Evolutionary conservation across 53 echinoderm and acorn worm genomes (phyloP).

Genomic region (Patiria pectinifera): DNA sequence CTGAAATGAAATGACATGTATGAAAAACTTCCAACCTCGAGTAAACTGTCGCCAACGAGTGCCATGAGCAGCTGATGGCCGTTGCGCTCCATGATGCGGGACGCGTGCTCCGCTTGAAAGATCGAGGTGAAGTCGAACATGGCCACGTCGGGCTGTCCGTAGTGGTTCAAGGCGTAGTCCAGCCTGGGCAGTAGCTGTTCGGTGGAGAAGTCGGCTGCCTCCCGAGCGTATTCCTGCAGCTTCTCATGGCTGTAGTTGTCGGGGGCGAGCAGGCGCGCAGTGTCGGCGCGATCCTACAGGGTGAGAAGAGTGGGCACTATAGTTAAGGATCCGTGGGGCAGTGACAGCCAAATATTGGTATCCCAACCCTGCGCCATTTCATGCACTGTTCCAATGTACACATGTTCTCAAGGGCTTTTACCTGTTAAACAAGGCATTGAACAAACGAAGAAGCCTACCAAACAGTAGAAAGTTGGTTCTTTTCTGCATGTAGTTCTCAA

Average conservation of each 20-base stretch:
- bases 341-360: no score
- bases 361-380: no score
- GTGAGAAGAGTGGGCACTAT: not conserved
- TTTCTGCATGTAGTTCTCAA: no score
- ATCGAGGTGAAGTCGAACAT: constrained; percentile 99
- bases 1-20: not conserved
- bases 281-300: constrained; percentile 83
- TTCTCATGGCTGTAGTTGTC: constrained; percentile 82
- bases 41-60: constrained; percentile 90
- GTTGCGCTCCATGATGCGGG: constrained; percentile 82
- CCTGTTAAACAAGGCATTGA: no score
- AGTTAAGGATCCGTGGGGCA: no score
- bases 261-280: constrained; percentile 71
- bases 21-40: constrained; percentile 72
- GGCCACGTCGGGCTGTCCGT: constrained; percentile 94
- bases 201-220: constrained; percentile 97
- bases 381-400: no score
- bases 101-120: constrained; percentile 90
- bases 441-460: no score
- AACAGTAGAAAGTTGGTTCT: no score
- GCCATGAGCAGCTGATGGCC: constrained; percentile 82
- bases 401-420: no score
- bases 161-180: constrained; percentile 97
- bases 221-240: constrained; percentile 85
- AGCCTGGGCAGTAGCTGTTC: constrained; percentile 83